A percentile compares a stretch with the other conserved stretches of the same genome.
phyloP scores from a whole-genome alignment of 1,140 invertebrate genomes.

The Halyomorpha halys region DNA sequence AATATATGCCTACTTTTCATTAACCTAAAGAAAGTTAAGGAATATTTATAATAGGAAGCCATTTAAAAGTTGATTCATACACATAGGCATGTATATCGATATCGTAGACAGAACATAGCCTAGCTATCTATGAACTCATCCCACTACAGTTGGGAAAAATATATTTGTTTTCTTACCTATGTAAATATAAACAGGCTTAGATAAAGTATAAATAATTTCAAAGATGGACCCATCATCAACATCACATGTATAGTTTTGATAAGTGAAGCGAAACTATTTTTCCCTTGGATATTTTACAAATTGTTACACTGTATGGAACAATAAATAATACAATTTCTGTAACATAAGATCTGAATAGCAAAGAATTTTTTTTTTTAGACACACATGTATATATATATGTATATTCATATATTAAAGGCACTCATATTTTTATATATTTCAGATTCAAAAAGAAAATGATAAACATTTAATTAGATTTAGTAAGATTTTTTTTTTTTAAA shows the following conservation, averaged over 20 bases:
- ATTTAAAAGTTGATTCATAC: neutral
- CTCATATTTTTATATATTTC: neutral
- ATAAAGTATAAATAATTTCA: neutral
- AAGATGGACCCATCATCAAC: conserved; percentile 4
- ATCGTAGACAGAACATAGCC: neutral
- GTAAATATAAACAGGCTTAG: neutral
- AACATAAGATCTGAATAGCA: neutral
- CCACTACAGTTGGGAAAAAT: neutral
- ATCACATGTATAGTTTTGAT: conserved; percentile 1
- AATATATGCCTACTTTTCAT: conserved; percentile 3
- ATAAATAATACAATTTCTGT: neutral
- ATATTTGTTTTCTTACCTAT: neutral
- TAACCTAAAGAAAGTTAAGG: neutral
- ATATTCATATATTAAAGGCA: neutral
- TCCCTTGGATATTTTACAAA: neutral
- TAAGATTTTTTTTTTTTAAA: no score
- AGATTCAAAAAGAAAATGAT: no score
- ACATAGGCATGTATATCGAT: neutral
- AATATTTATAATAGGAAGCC: neutral
- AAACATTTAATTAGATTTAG: no score
- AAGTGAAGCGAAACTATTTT: neutral
- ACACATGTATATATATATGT: neutral
- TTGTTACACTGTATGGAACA: neutral
- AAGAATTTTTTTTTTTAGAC: conserved; percentile 2
- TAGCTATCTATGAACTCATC: neutral